phyloP scores from a whole-genome alignment of 2,888 invertebrate species.

The Tetragonula carbonaria region DNA sequence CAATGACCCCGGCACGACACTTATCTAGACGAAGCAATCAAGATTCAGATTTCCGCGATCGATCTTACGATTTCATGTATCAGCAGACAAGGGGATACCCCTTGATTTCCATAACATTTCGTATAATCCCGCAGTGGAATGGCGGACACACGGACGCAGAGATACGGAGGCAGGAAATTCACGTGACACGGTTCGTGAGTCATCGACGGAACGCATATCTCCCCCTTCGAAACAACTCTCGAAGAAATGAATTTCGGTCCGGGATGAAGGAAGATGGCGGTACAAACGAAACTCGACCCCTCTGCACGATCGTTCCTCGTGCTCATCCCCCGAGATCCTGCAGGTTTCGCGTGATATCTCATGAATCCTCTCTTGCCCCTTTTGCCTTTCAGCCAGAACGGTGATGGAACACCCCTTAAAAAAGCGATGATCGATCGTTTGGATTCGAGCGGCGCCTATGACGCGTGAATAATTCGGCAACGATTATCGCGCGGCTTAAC shows the following conservation, averaged over 20 bases:
- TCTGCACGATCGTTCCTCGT: slow-evolving; percentile 41
- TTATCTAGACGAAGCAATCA: slow-evolving; percentile 18
- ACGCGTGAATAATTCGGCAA: slow-evolving; percentile 56
- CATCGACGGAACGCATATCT: slow-evolving; percentile 40
- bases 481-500: slow-evolving; percentile 55
- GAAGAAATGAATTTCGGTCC: slow-evolving; percentile 68
- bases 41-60: background rate
- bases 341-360: slow-evolving; percentile 52
- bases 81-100: background rate
- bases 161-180: slow-evolving; percentile 38
- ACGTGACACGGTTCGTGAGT: slow-evolving; percentile 55
- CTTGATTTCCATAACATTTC: slow-evolving; percentile 40
- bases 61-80: slow-evolving; percentile 23
- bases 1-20: slow-evolving; percentile 1
- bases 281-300: slow-evolving; percentile 61
- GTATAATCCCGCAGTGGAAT: slow-evolving; percentile 41
- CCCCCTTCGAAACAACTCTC: slow-evolving; percentile 58
- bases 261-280: slow-evolving; percentile 29
- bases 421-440: slow-evolving; percentile 65
- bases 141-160: slow-evolving; percentile 8
- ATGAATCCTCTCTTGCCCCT: slow-evolving; percentile 38
- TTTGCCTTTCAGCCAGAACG: background rate
- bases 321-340: slow-evolving; percentile 41
- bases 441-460: slow-evolving; percentile 34
- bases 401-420: slow-evolving; percentile 43